Evolutionary conservation across 2,888 invertebrate species (phyloP).

Genomic region (Micoletzkya japonica): DNA sequence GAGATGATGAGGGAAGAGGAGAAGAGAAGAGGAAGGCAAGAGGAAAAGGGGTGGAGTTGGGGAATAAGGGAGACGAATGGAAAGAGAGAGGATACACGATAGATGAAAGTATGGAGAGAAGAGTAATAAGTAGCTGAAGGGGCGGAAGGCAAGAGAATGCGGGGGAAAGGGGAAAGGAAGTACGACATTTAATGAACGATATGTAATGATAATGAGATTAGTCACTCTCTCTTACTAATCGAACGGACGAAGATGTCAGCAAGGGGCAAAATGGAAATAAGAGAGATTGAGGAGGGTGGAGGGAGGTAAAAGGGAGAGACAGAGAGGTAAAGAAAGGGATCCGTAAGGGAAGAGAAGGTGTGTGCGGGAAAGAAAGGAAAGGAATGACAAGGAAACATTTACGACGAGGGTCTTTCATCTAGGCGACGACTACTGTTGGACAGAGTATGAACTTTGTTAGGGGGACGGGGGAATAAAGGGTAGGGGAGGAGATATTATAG

Average conservation of each 20-base stretch:
- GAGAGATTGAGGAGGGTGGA: not conserved
- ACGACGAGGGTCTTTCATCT: too few species aligned
- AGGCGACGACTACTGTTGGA: too few species aligned
- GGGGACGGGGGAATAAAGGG: not conserved
- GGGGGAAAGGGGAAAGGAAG: not conserved
- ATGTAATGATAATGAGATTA: too few species aligned
- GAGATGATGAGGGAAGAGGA: constrained; percentile 10
- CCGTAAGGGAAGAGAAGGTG: constrained; percentile 13
- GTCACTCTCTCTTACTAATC: constrained; percentile 8
- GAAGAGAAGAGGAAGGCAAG: not conserved
- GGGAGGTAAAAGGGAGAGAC: too few species aligned
- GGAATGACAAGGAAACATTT: not conserved
- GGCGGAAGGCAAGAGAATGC: constrained; percentile 1
- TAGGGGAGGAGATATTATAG: not conserved
- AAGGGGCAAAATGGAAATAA: too few species aligned
- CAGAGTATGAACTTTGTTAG: not conserved
- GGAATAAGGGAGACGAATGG: not conserved
- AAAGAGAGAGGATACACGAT: not conserved
- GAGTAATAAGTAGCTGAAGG: not conserved
- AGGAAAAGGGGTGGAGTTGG: constrained; percentile 16
- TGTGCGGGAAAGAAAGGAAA: not conserved
- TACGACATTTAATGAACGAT: too few species aligned
- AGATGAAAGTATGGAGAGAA: not conserved
- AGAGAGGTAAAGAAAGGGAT: not conserved
- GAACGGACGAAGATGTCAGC: too few species aligned